Base-by-base conservation (phyloP, 2,888 invertebrate species). In the Cheiracanthium punctorium region DNA sequence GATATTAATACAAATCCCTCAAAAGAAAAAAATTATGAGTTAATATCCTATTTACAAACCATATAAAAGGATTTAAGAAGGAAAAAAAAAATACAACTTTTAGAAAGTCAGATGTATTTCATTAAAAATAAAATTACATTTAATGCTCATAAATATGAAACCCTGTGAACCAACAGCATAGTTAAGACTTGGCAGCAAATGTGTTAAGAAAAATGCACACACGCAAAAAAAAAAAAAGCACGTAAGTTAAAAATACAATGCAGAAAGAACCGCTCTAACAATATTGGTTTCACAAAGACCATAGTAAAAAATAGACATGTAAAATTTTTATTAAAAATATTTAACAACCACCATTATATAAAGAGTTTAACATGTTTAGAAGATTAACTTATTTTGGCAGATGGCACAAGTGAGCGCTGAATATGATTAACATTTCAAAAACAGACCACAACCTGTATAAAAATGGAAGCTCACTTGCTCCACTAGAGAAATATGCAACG, bases 261-360 rank as follows among this genome's bases (percentile, higher is more conserved):
- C 58, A 58, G 24, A 17, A n/a, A 24, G 58, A 58, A 58, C 58
- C 20, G 58, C 58, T 58, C 58, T 58, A 58, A 58, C 58, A 58
- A 58, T 58, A 58, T 58, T 58, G 58, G 20, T 69, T 69, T n/a
- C n/a, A 69, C 69, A 69, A 32, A 69, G 65, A 30, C 30, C 7
- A 20, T 69, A 20, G 69, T 69, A 69, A 69, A 69, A 69, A 69
- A 69, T 69, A 69, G 32, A 69, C 69, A 37, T 69, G 37, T 69
- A 69, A 12, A 69, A 69, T 20, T 69, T 69, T 69, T 69, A 69
- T 69, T 69, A 32, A 69, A 69, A 69, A 69, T 69, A 69, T 69
- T 69, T n/a, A 69, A 69, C 69, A 69, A 69, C 37, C 69, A 69
- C 69, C 37, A 69, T 33, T 37, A 69, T 67, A 32, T 69, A 69